These are phyloP conservation scores for Phaenicophaeus curvirostris DNA, from an alignment of 2,797 vertebrate species.

Conservation along the genomic window DNA sequence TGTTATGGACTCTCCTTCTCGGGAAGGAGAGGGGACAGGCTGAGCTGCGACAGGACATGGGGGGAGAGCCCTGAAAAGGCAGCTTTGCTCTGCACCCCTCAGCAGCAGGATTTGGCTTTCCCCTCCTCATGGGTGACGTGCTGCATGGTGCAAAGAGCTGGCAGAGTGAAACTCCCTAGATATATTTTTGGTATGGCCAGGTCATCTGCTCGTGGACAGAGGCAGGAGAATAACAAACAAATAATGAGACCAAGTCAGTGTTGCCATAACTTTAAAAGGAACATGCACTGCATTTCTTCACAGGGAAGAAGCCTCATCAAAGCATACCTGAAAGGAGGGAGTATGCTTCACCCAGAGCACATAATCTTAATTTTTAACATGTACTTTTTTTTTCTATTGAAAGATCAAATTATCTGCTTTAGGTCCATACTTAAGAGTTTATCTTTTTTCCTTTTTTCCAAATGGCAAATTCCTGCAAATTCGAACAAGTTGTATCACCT, in stretches of 20 bases:
- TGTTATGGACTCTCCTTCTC: not conserved
- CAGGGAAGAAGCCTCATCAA: conserved; percentile 50
- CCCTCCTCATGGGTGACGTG: not conserved
- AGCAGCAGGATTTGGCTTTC: not conserved
- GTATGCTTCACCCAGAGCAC: conserved; percentile 30
- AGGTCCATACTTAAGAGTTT: conserved; percentile 48
- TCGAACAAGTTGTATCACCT: conserved; percentile 75
- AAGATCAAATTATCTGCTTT: conserved; percentile 67
- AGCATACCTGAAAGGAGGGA: conserved; percentile 56
- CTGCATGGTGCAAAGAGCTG: rapidly evolving
- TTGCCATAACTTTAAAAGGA: not conserved
- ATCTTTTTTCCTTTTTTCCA: conserved; percentile 54
- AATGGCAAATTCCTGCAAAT: conserved; percentile 72
- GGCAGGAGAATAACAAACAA: not conserved
- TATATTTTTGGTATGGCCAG: not conserved
- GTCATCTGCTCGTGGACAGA: not conserved
- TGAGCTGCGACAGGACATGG: not conserved
- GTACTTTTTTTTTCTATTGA: conserved; percentile 39
- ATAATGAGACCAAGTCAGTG: not conserved
- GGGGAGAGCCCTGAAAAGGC: not conserved
- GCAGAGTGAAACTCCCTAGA: not conserved
- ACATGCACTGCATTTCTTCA: not conserved
- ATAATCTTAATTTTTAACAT: conserved; percentile 55
- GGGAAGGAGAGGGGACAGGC: not conserved
- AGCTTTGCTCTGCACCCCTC: not conserved